Conservation (phyloP, 2,797 vertebrate genomes). For the Hydrophis major region DNA sequence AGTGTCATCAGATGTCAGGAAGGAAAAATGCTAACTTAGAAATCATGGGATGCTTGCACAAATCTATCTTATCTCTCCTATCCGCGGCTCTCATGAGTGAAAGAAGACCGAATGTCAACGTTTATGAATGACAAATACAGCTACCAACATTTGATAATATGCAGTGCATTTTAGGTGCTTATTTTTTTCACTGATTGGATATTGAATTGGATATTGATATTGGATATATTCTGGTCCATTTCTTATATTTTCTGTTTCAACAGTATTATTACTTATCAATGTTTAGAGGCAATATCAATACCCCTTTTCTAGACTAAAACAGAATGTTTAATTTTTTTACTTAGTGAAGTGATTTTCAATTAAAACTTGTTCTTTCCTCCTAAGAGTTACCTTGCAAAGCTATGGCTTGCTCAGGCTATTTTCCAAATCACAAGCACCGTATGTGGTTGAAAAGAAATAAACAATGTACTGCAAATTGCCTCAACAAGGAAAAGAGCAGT, state of each 20-base stretch:
- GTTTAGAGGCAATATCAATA: constrained; percentile 45
- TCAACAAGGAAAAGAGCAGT: constrained; percentile 52
- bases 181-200: constrained; percentile 16
- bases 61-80: background rate
- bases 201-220: constrained; percentile 31
- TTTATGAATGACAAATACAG: constrained; percentile 7
- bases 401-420: constrained; percentile 49
- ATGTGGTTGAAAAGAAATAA: constrained; percentile 57
- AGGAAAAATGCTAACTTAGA: constrained; percentile 5
- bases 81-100: background rate
- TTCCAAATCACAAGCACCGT: constrained; percentile 58
- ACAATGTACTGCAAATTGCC: constrained; percentile 59
- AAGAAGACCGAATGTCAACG: background rate
- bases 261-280: constrained; percentile 46
- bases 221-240: constrained; percentile 23
- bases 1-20: background rate
- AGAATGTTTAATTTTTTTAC: constrained; percentile 35
- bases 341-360: constrained; percentile 39
- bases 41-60: background rate
- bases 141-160: background rate
- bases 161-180: constrained; percentile 20
- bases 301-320: constrained; percentile 15
- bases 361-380: constrained; percentile 40
- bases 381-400: constrained; percentile 28
- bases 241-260: constrained; percentile 27